These are phyloP conservation scores for Tenualosa thibaudeaui DNA, from an alignment of 2,797 vertebrate species.

Conservation along the genomic window DNA sequence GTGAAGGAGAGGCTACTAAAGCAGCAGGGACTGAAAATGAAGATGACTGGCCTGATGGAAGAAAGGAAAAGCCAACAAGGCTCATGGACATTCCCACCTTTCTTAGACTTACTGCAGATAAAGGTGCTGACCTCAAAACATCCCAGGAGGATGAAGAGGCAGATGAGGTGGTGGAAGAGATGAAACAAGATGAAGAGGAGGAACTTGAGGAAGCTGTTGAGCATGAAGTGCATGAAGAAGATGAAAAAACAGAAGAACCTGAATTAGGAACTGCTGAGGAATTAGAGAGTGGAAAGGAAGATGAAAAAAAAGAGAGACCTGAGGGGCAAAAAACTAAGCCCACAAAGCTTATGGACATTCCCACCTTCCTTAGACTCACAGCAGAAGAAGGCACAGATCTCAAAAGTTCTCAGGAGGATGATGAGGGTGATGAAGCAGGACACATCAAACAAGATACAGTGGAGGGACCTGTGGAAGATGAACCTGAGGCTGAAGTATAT, in stretches of 20 bases:
- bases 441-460: not conserved
- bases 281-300: constrained; percentile 8
- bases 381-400: not conserved
- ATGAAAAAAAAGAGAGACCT: not conserved
- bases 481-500: not conserved
- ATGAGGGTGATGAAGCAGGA: not conserved
- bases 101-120: not conserved
- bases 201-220: constrained; percentile 13
- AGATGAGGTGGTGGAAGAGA: not conserved
- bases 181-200: not conserved
- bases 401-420: constrained; percentile 24
- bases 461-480: not conserved
- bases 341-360: not conserved
- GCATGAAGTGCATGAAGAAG: not conserved
- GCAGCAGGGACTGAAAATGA: constrained; percentile 5
- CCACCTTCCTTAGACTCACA: not conserved
- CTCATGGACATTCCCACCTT: not conserved
- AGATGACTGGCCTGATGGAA: not conserved
- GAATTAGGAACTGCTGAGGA: not conserved
- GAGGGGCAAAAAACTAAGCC: not conserved
- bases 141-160: constrained; percentile 19
- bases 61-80: not conserved
- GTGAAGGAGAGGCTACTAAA: not conserved
- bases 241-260: not conserved
- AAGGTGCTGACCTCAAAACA: not conserved